Base-by-base conservation (phyloP, 1,140 invertebrate species). In the Brachystomella parvula region DNA sequence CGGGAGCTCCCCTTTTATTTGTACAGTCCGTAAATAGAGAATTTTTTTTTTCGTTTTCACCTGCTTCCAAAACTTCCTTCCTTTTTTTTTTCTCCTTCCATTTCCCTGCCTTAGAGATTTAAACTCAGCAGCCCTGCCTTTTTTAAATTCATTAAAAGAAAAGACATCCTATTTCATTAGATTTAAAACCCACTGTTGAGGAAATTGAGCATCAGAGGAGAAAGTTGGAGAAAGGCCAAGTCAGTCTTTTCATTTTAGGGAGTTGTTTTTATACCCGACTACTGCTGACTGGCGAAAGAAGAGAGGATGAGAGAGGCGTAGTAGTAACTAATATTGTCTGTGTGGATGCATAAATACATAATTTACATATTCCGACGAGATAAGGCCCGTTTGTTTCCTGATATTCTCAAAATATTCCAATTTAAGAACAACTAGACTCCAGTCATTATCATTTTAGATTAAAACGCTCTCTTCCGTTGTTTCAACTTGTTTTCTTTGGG, bases 191-290 rank as follows among this genome's bases (percentile, higher is more conserved):
- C 12, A 15, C 12, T 15, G 9, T 19, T n/a, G 9, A 12, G 39
- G 39, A 44, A 44, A n/a, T 44, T 44, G 39, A 44, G 9, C n/a
- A n/a, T n/a, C n/a, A 9, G 49, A 6, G 49, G 9, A 15, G 49
- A 53, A 53, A 53, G 49, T 65, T 65, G 64, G 64, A 65, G 21
- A 26, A 9, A 60, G 21, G 64, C 64, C 64, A 65, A 65, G 17
- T 59, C 57, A 59, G 26, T 59, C 32, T 58, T 33, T 26, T 30
- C 28, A 17, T 21, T 53, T 12, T 53, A 53, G 19, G 35, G 6
- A 39, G 35, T 39, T 6, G 2, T 33, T 12, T 26, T 19, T 17
- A 19, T n/a, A n/a, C n/a, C n/a, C n/a, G n/a, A n/a, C n/a, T n/a
- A n/a, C n/a, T n/a, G 29, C 58, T 12, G 31, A n/a, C 9, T 3